phyloP scores from a whole-genome alignment of 2,797 vertebrate genomes.

The Eulemur coronatus region DNA sequence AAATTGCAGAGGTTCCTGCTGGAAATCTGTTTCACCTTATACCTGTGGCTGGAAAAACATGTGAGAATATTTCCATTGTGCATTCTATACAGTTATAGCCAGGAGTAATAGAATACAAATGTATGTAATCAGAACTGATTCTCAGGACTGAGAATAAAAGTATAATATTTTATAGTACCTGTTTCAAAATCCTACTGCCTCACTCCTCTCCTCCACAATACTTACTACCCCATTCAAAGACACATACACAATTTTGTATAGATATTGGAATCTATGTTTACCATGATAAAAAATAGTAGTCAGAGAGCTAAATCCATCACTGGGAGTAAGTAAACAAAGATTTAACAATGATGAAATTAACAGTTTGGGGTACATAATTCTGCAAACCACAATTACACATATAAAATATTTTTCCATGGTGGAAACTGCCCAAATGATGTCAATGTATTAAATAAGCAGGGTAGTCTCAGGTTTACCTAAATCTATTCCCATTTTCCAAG shows the following conservation, averaged over 20 bases:
- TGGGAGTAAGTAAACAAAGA: not conserved
- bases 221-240: not conserved
- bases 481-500: slow-evolving; percentile 10
- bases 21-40: not conserved
- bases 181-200: not conserved
- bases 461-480: not conserved
- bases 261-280: not conserved
- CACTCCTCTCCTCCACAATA: not conserved
- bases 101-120: not conserved
- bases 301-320: not conserved
- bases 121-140: not conserved
- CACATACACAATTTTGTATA: not conserved
- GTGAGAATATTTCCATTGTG: not conserved
- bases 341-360: not conserved
- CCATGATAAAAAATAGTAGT: not conserved
- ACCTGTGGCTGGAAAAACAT: not conserved
- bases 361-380: not conserved
- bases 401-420: not conserved
- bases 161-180: not conserved
- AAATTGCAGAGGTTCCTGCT: not conserved
- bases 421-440: not conserved
- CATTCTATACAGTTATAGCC: not conserved
- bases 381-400: not conserved
- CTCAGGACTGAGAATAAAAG: not conserved
- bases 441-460: not conserved